Evolutionary conservation across 2,797 vertebrate genomes (phyloP).

Genomic region (Anniella stebbinsi): DNA sequence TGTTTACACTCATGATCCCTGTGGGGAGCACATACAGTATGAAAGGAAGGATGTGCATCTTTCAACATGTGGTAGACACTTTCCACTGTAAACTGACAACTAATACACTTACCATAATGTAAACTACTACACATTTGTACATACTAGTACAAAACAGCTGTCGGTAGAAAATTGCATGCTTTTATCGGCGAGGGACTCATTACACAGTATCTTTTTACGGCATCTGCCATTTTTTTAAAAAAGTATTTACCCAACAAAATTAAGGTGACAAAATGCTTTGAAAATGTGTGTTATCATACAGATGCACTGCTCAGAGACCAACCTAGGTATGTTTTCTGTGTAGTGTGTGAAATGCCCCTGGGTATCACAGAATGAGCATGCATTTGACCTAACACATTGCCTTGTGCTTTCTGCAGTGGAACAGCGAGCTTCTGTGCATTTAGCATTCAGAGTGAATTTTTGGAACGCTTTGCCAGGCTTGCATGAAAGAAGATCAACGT

Average conservation of each 20-base stretch:
- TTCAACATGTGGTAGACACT: neutral
- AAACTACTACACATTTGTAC: too few relatives aligned
- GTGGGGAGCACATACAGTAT: neutral
- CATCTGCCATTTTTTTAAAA: too few relatives aligned
- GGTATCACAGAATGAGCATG: neutral
- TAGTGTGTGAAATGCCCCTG: neutral
- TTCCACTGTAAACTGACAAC: neutral
- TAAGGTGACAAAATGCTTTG: neutral
- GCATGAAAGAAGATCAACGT: neutral
- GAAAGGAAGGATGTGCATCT: neutral
- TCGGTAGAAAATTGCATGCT: neutral
- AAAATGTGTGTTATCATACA: neutral
- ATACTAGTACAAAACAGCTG: neutral
- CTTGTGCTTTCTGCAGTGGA: conserved; percentile 3
- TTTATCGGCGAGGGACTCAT: too few relatives aligned
- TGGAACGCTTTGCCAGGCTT: neutral
- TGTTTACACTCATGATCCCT: neutral
- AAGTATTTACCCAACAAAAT: neutral
- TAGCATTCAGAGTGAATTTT: neutral
- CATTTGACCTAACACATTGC: neutral
- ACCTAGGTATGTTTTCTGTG: neutral
- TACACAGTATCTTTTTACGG: neutral
- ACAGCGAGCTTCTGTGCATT: neutral
- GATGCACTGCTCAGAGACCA: neutral
- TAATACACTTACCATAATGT: neutral